A percentile compares a stretch with the other conserved stretches of the same genome.
Conservation (phyloP, 2,113 vertebrate genomes). For the Strix uralensis region DNA sequence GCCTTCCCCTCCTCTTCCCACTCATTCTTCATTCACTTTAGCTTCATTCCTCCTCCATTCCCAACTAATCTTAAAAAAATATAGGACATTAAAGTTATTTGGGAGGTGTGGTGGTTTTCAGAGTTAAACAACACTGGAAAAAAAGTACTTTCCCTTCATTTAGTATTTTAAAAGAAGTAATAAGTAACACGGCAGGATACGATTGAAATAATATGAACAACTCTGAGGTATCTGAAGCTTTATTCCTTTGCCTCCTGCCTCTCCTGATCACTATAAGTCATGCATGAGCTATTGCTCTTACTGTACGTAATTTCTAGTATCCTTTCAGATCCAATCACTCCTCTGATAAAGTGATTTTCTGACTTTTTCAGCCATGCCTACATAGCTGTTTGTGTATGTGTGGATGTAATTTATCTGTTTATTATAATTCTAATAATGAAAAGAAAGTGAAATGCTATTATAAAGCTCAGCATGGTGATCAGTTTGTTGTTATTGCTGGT, state of each 20-base stretch:
- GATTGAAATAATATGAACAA: slow-evolving; percentile 33
- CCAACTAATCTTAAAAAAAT: neutral
- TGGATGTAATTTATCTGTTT: slow-evolving; percentile 69
- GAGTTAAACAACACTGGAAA: slow-evolving; percentile 44
- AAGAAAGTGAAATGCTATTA: slow-evolving; percentile 64
- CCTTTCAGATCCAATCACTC: slow-evolving; percentile 64
- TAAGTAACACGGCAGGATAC: slow-evolving; percentile 60
- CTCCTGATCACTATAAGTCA: slow-evolving; percentile 58
- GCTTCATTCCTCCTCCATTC: neutral
- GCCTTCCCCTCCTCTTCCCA: neutral
- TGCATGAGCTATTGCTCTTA: slow-evolving; percentile 67
- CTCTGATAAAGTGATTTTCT: slow-evolving; percentile 61
- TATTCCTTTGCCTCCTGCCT: slow-evolving; percentile 63
- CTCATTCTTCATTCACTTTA: neutral
- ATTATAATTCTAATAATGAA: slow-evolving; percentile 67
- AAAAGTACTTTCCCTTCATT: slow-evolving; percentile 31
- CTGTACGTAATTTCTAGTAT: slow-evolving; percentile 66
- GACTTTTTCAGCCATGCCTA: slow-evolving; percentile 52
- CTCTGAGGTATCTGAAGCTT: slow-evolving; percentile 44
- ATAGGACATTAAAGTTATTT: neutral
- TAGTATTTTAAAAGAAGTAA: slow-evolving; percentile 61
- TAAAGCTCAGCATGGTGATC: slow-evolving; percentile 66
- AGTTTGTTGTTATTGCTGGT: slow-evolving; percentile 63
- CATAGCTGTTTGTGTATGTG: slow-evolving; percentile 50
- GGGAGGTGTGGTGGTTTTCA: neutral